Conservation (phyloP, 2,113 vertebrate genomes). For the Sinocyclocheilus anophthalmus region DNA sequence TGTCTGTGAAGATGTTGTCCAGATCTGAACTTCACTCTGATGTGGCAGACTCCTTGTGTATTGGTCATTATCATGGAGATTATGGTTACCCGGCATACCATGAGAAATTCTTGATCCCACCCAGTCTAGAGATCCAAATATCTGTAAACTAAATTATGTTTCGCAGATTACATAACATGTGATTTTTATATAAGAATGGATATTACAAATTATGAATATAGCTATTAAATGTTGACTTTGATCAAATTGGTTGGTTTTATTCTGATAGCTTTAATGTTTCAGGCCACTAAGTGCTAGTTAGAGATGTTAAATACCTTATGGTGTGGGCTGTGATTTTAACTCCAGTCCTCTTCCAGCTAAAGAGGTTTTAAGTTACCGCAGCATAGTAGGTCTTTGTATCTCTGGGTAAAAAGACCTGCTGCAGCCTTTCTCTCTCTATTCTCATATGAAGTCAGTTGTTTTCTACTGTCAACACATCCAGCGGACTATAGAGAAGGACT, state of each 20-base stretch:
- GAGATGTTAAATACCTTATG: neutral
- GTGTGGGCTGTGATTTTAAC: conserved; percentile 47
- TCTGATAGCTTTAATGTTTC: neutral
- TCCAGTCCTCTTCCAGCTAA: conserved; percentile 61
- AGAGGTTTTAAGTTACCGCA: conserved; percentile 65
- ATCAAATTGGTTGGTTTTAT: neutral
- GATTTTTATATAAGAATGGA: neutral
- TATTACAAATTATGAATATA: neutral
- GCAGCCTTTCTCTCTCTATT: conserved; percentile 10
- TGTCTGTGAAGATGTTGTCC: conserved; percentile 24
- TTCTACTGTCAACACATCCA: conserved; percentile 22
- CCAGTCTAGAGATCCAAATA: neutral
- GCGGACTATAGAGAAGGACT: conserved; percentile 27
- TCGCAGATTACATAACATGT: neutral
- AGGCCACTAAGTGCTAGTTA: neutral
- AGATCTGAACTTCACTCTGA: conserved; percentile 39
- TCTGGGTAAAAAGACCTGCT: conserved; percentile 5
- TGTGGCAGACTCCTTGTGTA: conserved; percentile 52
- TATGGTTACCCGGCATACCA: neutral
- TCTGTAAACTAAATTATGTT: neutral
- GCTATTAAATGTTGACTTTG: neutral
- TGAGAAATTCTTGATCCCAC: neutral
- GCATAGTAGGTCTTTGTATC: conserved; percentile 65
- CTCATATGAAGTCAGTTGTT: neutral
- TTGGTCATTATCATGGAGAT: conserved; percentile 10